Conservation (phyloP, 64 coral and sea anemone genomes). For the Orbicella faveolata region DNA sequence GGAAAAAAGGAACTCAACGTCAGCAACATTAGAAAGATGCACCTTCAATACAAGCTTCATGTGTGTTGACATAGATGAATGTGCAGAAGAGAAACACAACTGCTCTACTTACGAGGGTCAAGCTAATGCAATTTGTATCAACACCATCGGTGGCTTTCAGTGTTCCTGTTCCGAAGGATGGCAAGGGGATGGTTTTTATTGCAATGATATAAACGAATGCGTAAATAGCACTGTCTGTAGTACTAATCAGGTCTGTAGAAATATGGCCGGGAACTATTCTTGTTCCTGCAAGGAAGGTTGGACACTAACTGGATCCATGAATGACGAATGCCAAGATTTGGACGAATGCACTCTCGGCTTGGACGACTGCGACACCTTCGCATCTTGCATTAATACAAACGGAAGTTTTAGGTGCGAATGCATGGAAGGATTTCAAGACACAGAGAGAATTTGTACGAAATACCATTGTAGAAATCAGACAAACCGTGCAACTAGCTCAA, state of each 20-base stretch:
- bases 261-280: constrained; percentile 53
- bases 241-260: constrained; percentile 54
- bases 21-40: background rate
- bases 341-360: constrained; percentile 63
- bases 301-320: constrained; percentile 41
- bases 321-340: constrained; percentile 44
- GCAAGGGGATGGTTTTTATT: constrained; percentile 68
- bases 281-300: constrained; percentile 61
- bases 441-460: constrained; percentile 44
- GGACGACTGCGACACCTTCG: constrained; percentile 42
- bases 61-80: constrained; percentile 71
- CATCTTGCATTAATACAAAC: constrained; percentile 56
- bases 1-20: constrained; percentile 1
- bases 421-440: constrained; percentile 63
- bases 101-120: constrained; percentile 48
- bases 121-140: constrained; percentile 48
- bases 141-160: constrained; percentile 57
- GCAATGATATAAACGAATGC: constrained; percentile 63
- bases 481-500: background rate
- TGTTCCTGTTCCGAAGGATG: constrained; percentile 52
- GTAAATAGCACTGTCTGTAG: constrained; percentile 34
- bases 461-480: constrained; percentile 48
- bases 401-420: constrained; percentile 63
- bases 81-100: constrained; percentile 56
- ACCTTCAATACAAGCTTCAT: background rate